These are phyloP conservation scores for Ptyas mucosa DNA, from an alignment of 2,113 vertebrate genomes.

Conservation along the genomic window DNA sequence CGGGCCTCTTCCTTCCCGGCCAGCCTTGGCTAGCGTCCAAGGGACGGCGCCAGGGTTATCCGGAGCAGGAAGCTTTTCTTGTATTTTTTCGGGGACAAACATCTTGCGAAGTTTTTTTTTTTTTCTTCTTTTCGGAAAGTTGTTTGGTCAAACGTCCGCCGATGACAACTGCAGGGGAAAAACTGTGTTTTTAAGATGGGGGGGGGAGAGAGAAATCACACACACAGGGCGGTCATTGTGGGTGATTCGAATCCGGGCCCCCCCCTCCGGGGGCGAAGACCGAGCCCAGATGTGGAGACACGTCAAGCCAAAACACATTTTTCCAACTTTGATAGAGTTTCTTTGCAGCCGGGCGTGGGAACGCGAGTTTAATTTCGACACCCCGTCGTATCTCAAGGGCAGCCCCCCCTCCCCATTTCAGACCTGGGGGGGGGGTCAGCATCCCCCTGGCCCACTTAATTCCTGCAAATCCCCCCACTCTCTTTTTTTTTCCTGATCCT, in stretches of 20 bases:
- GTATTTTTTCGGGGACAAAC: not conserved
- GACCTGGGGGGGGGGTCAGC: not conserved
- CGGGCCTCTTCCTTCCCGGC: slow-evolving; percentile 55
- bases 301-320: no score
- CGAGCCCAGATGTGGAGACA: not conserved
- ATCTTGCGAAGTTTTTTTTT: not conserved
- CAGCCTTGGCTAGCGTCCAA: slow-evolving; percentile 33
- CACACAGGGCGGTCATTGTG: not conserved
- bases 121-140: not conserved
- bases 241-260: not conserved
- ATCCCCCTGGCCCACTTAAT: not conserved
- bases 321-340: not conserved
- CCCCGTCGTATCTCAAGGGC: not conserved
- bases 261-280: not conserved
- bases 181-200: not conserved
- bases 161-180: not conserved
- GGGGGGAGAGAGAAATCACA: accelerated
- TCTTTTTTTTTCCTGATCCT: not conserved
- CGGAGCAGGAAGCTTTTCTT: slow-evolving; percentile 39
- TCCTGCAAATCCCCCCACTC: not conserved
- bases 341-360: not conserved
- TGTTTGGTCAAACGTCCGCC: not conserved
- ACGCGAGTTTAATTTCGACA: not conserved
- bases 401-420: not conserved
- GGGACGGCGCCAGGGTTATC: slow-evolving; percentile 42